These are phyloP conservation scores for Campoletis sonorensis DNA, from an alignment of 1,140 invertebrate genomes.

Conservation along the genomic window DNA sequence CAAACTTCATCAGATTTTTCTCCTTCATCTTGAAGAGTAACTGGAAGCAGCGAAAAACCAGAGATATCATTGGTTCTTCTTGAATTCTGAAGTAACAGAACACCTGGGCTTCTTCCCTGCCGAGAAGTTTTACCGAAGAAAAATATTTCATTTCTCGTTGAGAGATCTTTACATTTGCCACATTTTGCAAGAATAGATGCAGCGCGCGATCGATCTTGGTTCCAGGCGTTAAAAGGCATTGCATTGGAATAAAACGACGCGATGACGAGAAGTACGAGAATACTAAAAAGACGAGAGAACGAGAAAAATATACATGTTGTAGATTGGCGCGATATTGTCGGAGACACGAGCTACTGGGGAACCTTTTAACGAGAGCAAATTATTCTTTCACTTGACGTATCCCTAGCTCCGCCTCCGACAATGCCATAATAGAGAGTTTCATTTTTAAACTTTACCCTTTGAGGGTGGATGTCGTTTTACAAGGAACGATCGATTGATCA, in stretches of 20 bases:
- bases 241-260: conserved; percentile 12
- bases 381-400: conserved; percentile 31
- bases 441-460: conserved; percentile 55
- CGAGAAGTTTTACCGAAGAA: neutral
- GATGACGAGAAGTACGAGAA: neutral
- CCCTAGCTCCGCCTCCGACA: neutral
- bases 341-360: neutral
- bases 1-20: too few relatives aligned
- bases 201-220: conserved; percentile 62
- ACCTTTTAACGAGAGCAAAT: conserved; percentile 5
- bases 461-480: conserved; percentile 17
- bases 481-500: conserved; percentile 48
- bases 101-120: neutral
- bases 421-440: neutral
- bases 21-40: too few relatives aligned
- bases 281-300: neutral
- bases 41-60: neutral
- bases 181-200: neutral
- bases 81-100: neutral
- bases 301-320: neutral
- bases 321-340: neutral
- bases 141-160: conserved; percentile 45
- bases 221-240: conserved; percentile 49
- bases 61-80: neutral
- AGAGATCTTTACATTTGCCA: conserved; percentile 15